Evolutionary conservation across 2,797 vertebrate genomes (phyloP).

Genomic region (Paramormyrops hopkinsi): DNA sequence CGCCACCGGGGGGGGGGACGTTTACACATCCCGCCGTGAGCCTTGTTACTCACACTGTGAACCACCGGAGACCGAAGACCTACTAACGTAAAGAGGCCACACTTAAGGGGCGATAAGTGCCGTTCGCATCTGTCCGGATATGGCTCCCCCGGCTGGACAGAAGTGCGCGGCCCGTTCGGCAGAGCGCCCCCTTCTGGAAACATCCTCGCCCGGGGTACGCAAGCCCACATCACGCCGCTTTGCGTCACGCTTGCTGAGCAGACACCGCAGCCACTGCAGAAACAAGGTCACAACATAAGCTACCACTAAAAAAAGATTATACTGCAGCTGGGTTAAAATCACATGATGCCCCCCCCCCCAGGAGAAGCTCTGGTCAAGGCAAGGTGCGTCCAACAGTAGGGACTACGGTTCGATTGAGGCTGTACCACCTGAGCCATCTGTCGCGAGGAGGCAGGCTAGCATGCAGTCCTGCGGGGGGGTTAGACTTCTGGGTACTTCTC

Average conservation of each 20-base stretch:
- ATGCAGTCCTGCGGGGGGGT: background rate
- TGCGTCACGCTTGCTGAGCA: background rate
- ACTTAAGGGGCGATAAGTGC: background rate
- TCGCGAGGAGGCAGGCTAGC: background rate
- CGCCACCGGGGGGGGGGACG: background rate
- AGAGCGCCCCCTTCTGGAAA: background rate
- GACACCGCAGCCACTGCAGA: background rate
- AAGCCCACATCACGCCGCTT: background rate
- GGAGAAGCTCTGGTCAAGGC: background rate
- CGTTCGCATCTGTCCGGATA: background rate
- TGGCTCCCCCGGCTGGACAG: background rate
- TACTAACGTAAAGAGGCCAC: background rate
- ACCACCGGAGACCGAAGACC: background rate
- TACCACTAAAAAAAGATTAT: conserved; percentile 8
- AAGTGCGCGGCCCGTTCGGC: background rate
- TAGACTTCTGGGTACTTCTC: background rate
- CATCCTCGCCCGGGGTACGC: background rate
- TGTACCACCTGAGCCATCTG: background rate
- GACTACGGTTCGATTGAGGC: background rate
- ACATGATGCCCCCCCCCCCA: background rate
- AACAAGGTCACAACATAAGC: conserved; percentile 2
- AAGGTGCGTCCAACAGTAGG: conserved; percentile 2
- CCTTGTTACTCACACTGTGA: background rate
- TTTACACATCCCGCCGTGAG: background rate
- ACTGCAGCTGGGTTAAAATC: background rate